Evolutionary conservation across 2,888 invertebrate genomes (phyloP), one percentile per base, ranked within the genome.

Genomic region (Synanthedon vespiformis): DNA sequence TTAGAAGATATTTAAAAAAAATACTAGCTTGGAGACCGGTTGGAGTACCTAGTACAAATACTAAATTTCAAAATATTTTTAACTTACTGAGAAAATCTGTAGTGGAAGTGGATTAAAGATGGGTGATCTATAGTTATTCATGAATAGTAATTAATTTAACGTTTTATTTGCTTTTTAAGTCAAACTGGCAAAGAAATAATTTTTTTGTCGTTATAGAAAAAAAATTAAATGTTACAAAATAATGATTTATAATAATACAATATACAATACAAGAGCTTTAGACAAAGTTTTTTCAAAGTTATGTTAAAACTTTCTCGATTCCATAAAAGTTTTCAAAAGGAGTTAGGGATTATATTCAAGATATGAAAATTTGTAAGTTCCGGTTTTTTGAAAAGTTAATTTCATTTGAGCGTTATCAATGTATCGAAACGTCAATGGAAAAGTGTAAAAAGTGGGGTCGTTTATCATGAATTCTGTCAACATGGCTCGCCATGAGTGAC

Each of bases 381-480:
- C 34, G 34, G 18, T 60, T 58, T 56, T 53, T 55, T 53, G 56
- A 52, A 53, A 54, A 54, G 57, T 56, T 62, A 61, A 62, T 65
- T 70, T 51, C 48, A 44, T 44, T 10, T 50, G 11, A 34, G 11
- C 18, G 40, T n/a, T 55, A 22, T 51, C 58, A 63, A 67, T 65
- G 66, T 68, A 64, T 70, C 65, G 67, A 67, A 70, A 74, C 67
- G 65, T 67, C 68, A 67, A 74, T 52, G 50, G 22, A 63, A 68
- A 72, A 67, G 72, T 70, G 70, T 69, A 68, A 71, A 72, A 83
- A 82, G 80, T 50, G 80, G 70, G 78, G 67, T 82, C 82, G 75
- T 85, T 73, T 72, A 84, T 85, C 84, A 85, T 71, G 56, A 72
- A 73, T 74, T 77, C 72, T 83, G 83, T 86, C 85, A 81, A 80